Conservation (phyloP, 2,113 vertebrate species). For the Leiothrix lutea region DNA sequence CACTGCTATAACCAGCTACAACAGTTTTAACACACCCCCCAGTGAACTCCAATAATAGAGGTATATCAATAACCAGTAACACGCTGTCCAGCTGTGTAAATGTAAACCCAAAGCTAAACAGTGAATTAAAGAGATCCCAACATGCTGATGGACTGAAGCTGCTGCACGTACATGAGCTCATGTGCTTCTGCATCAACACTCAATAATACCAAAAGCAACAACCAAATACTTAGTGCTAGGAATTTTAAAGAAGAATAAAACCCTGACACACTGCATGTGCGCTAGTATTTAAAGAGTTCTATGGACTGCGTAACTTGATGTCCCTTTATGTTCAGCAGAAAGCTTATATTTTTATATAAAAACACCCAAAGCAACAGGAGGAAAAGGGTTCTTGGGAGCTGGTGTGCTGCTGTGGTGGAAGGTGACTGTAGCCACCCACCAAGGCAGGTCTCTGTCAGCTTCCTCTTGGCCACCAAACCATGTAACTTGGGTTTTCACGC, state of each 20-base stretch:
- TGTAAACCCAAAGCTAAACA: neutral
- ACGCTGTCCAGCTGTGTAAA: too few relatives aligned
- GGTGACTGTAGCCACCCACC: neutral
- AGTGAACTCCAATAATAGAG: neutral
- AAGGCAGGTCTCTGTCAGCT: neutral
- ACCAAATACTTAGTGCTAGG: neutral
- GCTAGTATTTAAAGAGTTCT: neutral
- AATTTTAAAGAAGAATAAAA: neutral
- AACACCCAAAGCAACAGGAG: neutral
- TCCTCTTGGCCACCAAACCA: neutral
- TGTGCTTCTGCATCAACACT: neutral
- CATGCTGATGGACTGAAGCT: accelerated
- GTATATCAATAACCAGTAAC: accelerated
- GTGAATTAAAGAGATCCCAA: neutral
- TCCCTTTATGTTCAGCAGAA: neutral
- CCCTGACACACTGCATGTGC: accelerated
- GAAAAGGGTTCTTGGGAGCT: neutral
- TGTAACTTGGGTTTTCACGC: accelerated
- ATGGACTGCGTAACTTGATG: neutral
- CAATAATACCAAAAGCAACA: neutral
- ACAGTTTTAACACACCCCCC: neutral
- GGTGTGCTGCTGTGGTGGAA: neutral
- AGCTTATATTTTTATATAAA: accelerated
- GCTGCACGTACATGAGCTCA: neutral
- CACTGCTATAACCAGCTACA: neutral